phyloP scores from a whole-genome alignment of 2,888 invertebrate genomes.

The Hecatera dysodea region DNA sequence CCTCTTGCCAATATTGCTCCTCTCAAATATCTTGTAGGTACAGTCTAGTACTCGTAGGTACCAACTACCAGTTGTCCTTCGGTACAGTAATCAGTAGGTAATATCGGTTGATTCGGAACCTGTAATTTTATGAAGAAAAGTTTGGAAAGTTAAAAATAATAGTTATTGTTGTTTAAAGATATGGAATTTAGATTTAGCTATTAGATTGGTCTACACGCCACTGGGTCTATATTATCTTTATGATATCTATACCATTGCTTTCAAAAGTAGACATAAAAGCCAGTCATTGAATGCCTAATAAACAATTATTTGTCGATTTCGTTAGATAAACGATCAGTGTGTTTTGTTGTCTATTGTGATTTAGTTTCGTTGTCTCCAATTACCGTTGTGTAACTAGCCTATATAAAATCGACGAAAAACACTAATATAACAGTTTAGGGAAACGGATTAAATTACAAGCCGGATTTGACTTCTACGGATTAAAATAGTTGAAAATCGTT shows the following conservation, averaged over 20 bases:
- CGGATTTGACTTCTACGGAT: not conserved
- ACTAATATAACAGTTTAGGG: not conserved
- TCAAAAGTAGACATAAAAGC: conserved; percentile 16
- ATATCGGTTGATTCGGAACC: not conserved
- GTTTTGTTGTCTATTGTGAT: conserved; percentile 33
- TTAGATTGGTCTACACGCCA: not conserved
- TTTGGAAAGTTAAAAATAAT: conserved; percentile 1
- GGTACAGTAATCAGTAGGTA: not conserved
- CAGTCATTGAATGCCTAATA: conserved; percentile 2
- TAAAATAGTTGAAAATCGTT: not conserved
- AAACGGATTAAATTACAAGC: not conserved
- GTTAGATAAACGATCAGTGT: conserved; percentile 44
- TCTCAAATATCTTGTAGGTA: too few relatives aligned
- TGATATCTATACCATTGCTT: conserved; percentile 6
- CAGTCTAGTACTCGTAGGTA: too few relatives aligned
- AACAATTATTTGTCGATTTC: conserved; percentile 55
- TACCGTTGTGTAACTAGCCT: conserved; percentile 4
- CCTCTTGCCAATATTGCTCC: too few relatives aligned
- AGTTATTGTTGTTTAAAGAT: not conserved
- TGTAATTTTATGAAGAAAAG: not conserved
- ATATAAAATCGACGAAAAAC: not conserved
- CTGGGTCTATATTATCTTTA: not conserved
- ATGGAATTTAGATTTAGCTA: not conserved
- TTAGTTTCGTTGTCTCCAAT: conserved; percentile 22
- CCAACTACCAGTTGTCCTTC: not conserved